Conservation (phyloP, 2,797 vertebrate species). For the Enteromius unitaeniatus region DNA sequence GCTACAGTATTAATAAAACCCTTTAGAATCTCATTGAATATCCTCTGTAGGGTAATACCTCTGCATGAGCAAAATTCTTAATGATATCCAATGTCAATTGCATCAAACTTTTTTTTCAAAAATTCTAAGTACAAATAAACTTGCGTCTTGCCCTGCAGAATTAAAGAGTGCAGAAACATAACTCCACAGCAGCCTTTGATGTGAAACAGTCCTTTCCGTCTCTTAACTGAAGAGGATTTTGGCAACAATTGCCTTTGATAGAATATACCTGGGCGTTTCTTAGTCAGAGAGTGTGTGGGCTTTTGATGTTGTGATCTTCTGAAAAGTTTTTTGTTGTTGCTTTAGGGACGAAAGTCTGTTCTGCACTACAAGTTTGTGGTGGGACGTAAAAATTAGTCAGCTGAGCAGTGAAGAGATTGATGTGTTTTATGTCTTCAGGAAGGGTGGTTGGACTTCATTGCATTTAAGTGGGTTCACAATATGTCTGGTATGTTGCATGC, state of each 20-base stretch:
- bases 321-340: conserved; percentile 54
- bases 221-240: conserved; percentile 55
- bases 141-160: conserved; percentile 45
- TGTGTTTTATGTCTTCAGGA: conserved; percentile 43
- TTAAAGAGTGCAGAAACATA: conserved; percentile 51
- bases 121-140: conserved; percentile 34
- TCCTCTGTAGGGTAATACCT: neutral
- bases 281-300: conserved; percentile 37
- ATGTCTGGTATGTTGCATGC: conserved; percentile 42
- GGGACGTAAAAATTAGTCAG: conserved; percentile 43
- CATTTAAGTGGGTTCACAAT: conserved; percentile 47
- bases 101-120: conserved; percentile 12
- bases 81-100: conserved; percentile 26
- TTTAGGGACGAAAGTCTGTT: conserved; percentile 40
- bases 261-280: conserved; percentile 55
- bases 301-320: conserved; percentile 55
- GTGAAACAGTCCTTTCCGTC: conserved; percentile 54
- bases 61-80: neutral
- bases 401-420: conserved; percentile 33
- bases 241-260: conserved; percentile 60
- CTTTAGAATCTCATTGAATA: neutral
- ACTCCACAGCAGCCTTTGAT: conserved; percentile 57
- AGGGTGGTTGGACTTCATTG: conserved; percentile 44
- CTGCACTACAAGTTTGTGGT: conserved; percentile 35
- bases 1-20: conserved; percentile 8